Base-by-base conservation (phyloP, 2,888 invertebrate genomes). In the Sturmia bella region DNA sequence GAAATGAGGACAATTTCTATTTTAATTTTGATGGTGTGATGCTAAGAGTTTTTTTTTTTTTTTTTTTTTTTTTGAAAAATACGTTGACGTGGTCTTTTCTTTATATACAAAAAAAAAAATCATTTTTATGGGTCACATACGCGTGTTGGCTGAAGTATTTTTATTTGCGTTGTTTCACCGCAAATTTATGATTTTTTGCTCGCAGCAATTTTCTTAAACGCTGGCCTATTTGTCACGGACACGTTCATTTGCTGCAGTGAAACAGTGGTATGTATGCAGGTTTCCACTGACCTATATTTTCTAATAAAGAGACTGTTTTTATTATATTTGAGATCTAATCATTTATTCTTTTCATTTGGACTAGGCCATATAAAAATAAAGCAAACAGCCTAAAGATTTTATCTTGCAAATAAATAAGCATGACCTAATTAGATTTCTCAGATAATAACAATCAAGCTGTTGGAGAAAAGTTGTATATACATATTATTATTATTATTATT, bases 171-270 rank as follows among this genome's bases (percentile, higher is more conserved):
- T 21, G 19, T 57, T n/a, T 41, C 32, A 11, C 41, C 45, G 45
- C 37, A 52, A 27, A 43, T 43, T 73, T 21, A 43, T 74, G 11
- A 37, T 9, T 17, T 56, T 74, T 64, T 39, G 13, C 56, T 64
- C 56, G 21, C 27, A 17, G 32, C 13, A 50, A 37, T 64, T 39
- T 41, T 37, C 13, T 41, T 11, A 13, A 48, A 12, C 6, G 21
- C 4, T 39, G n/a, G 24, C 43, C 43, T 52, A 52, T 52, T 19
- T 19, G 9, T 43, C 4, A 41, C 5, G 3, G 32, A 1, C 32
- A 32, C 9, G 32, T 21, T 50, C 24, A 21, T 27, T 21, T 19
- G 48, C 7, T 15, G 11, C 50, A 41, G 6, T 52, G 21, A 24
- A 39, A 11, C 19, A 37, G 6, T 5, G 13, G 0, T 19, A 39